Evolutionary conservation across 2,888 invertebrate genomes (phyloP).

Genomic region (Drosophila birchii): DNA sequence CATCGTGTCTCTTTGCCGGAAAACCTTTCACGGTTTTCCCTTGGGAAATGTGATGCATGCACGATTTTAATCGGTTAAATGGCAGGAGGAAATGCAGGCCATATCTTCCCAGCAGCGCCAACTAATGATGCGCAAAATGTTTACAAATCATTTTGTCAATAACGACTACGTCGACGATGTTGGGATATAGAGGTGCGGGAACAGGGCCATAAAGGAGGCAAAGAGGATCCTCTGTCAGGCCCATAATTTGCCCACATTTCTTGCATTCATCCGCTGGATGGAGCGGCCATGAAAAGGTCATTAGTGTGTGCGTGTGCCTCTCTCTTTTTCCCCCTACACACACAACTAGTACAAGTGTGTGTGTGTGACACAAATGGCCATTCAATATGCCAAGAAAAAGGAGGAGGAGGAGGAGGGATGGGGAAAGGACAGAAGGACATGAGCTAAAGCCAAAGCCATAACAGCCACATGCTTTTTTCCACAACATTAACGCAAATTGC

Average conservation of each 20-base stretch:
- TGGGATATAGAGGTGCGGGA: neutral
- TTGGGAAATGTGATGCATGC: conserved; percentile 50
- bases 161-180: conserved; percentile 55
- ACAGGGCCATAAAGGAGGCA: conserved; percentile 41
- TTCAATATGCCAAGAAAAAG: conserved; percentile 72
- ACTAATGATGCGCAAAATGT: conserved; percentile 81
- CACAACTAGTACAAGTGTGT: conserved; percentile 39
- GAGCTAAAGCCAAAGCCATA: conserved; percentile 74
- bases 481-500: conserved; percentile 83
- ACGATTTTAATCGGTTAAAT: conserved; percentile 80
- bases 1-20: neutral
- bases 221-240: conserved; percentile 33
- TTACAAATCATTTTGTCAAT: conserved; percentile 81
- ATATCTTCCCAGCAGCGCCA: conserved; percentile 42
- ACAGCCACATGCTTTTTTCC: conserved; percentile 81
- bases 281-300: conserved; percentile 79
- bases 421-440: conserved; percentile 43
- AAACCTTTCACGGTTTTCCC: neutral
- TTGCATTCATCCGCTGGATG: conserved; percentile 69
- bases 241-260: conserved; percentile 81
- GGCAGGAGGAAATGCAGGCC: conserved; percentile 46
- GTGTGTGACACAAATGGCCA: conserved; percentile 75
- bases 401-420: neutral
- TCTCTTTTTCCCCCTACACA: conserved; percentile 25
- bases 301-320: conserved; percentile 67